Conservation (phyloP, 2,888 invertebrate species). For the Tetragonisca angustula region DNA sequence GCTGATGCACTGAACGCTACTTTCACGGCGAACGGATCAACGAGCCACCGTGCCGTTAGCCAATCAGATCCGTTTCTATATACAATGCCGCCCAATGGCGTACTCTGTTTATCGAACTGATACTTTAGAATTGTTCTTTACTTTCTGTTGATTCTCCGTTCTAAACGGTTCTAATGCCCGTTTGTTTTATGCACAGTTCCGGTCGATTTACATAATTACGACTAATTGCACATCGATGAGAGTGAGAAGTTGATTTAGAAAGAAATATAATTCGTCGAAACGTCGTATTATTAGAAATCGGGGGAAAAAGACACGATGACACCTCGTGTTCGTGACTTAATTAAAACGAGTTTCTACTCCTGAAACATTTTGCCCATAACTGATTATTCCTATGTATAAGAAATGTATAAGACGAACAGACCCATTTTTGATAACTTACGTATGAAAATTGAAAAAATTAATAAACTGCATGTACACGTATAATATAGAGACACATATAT, state of each 20-base stretch:
- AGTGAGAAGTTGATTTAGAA: not conserved
- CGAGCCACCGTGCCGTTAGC: constrained; percentile 36
- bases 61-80: constrained; percentile 50
- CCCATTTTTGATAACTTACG: not conserved
- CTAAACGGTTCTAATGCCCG: not conserved
- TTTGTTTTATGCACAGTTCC: not conserved
- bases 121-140: constrained; percentile 40
- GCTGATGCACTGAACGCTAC: constrained; percentile 67
- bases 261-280: not conserved
- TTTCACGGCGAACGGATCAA: constrained; percentile 65
- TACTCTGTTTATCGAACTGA: constrained; percentile 42
- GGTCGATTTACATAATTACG: not conserved
- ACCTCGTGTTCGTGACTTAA: not conserved
- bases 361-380: not conserved
- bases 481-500: not conserved
- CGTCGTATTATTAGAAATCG: not conserved
- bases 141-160: constrained; percentile 6
- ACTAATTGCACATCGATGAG: no score
- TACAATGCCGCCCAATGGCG: constrained; percentile 44
- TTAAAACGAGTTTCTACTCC: not conserved
- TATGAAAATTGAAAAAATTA: not conserved
- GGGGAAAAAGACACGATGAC: not conserved
- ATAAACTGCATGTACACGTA: not conserved
- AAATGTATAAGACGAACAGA: not conserved
- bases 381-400: no score